A percentile compares a stretch with the other conserved stretches of the same genome.
phyloP scores from a whole-genome alignment of 2,113 vertebrate genomes.

The Macquaria ambigua region DNA sequence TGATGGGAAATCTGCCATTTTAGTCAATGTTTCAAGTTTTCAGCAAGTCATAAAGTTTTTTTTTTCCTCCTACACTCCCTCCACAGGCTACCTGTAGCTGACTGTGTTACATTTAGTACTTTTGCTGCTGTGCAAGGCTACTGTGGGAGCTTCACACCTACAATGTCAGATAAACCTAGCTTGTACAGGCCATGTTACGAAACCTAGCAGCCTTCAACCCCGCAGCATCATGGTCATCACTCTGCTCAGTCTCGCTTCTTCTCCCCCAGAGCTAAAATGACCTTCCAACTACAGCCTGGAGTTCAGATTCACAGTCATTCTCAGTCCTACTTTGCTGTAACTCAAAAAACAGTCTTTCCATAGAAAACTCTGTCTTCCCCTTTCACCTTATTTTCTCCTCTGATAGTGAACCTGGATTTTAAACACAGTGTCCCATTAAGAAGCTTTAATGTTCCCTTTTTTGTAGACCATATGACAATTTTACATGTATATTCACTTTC shows the following conservation, averaged over 20 bases:
- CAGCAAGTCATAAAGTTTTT: neutral
- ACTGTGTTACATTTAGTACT: neutral
- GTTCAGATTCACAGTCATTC: neutral
- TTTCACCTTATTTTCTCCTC: neutral
- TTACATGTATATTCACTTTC: neutral
- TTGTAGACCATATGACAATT: neutral
- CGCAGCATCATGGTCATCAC: neutral
- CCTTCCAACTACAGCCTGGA: slow-evolving; percentile 6
- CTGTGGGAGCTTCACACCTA: slow-evolving; percentile 22
- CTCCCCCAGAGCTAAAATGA: slow-evolving; percentile 24
- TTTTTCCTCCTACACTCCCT: neutral
- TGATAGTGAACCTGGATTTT: neutral
- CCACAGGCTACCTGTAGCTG: neutral
- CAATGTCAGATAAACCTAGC: slow-evolving; percentile 5
- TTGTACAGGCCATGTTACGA: neutral
- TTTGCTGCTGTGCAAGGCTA: neutral
- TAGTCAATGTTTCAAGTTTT: neutral
- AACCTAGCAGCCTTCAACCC: slow-evolving; percentile 2
- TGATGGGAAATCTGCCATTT: neutral
- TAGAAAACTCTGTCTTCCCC: neutral
- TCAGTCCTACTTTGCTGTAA: neutral
- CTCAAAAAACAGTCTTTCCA: neutral
- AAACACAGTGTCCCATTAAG: neutral
- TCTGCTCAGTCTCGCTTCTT: neutral
- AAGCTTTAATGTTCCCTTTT: neutral